A percentile compares a stretch with the other conserved stretches of the same genome.
Conservation (phyloP, 2,797 vertebrate genomes). For the Chiloscyllium punctatum region DNA sequence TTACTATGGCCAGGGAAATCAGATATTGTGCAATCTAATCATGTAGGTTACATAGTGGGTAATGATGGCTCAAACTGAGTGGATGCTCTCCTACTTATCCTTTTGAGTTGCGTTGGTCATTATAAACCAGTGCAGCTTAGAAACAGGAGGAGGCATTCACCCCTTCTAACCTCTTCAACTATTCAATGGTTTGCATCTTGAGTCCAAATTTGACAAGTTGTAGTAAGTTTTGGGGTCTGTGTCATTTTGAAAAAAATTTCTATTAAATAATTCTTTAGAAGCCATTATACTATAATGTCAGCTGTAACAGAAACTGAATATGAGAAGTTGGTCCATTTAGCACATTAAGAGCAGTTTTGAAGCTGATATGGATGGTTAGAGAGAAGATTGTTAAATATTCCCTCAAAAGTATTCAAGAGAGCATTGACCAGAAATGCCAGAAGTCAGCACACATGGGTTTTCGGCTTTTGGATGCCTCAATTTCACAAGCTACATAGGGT, state of each 20-base stretch:
- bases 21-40: neutral
- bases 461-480: neutral
- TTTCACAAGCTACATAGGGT: neutral
- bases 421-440: neutral
- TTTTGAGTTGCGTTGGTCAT: neutral
- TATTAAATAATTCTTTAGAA: neutral
- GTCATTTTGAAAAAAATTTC: neutral
- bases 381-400: neutral
- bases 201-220: neutral
- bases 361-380: neutral
- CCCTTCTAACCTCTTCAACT: neutral
- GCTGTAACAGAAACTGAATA: no score
- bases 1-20: no score
- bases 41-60: neutral
- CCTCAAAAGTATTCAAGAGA: neutral
- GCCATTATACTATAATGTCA: slow-evolving; percentile 22
- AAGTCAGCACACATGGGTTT: neutral
- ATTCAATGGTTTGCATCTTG: neutral
- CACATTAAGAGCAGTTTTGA: neutral
- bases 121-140: neutral
- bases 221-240: neutral
- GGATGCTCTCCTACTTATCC: neutral
- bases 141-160: neutral
- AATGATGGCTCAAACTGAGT: neutral
- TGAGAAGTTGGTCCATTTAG: neutral